Evolutionary conservation across 2,888 invertebrate species (phyloP), one percentile per base, ranked within the genome.

Genomic region (Timandra comae): DNA sequence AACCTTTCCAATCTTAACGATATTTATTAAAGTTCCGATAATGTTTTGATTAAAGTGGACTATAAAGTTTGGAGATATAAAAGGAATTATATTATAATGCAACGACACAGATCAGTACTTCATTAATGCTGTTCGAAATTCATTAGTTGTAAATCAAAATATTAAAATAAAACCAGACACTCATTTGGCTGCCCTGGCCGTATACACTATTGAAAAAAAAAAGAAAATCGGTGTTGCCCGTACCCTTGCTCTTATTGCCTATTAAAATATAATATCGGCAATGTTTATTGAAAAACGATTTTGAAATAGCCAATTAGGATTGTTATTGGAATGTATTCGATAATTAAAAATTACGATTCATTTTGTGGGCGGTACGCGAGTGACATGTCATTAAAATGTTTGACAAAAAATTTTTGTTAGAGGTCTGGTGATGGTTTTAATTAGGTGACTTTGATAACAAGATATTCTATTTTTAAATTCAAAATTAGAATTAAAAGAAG

Each of bases 61-160:
- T 23, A 8, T 23, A 23, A 23, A 23, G 9, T n/a, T 23, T 3
- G 1, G 7, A n/a, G 9, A 9, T n/a, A 8, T n/a, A 8, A 23
- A n/a, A 20, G 20, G 20, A 7, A 3, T 2, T 23, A 23, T 23
- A 23, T 23, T 23, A 3, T 23, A 8, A 23, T 2, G 23, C 45
- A 38, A 68, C 63, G 72, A 77, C 75, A 74, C 67, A 63, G 70
- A 62, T 67, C 72, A 66, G 66, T 72, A 65, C 64, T 75, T 73
- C 74, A 76, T 78, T 77, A 77, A 69, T 62, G 66, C 64, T 60
- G 68, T 67, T 65, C 70, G 69, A 65, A 68, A 68, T 73, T 66
- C 71, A 73, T 71, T 69, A 65, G 70, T 58, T 64, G 72, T 79
- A 80, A 77, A 78, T 75, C 78, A 79, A 64, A 67, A 56, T n/a